phyloP scores from a whole-genome alignment of 2,797 vertebrate genomes.

The Cetoscarus ocellatus region DNA sequence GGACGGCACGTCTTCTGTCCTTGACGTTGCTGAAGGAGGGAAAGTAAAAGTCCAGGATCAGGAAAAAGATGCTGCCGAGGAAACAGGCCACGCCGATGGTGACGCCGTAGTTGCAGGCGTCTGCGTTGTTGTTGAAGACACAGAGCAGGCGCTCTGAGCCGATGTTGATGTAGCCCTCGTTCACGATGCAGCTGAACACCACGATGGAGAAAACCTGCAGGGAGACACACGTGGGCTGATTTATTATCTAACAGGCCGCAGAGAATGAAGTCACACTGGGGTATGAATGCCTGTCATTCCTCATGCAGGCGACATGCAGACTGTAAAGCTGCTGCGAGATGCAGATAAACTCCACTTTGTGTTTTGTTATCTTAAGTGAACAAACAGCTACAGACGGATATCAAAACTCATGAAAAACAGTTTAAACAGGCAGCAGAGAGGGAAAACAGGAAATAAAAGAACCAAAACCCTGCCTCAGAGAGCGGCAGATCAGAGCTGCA shows the following conservation, averaged over 20 bases:
- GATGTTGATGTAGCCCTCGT: slow-evolving; percentile 95
- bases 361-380: background rate
- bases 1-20: slow-evolving; percentile 90
- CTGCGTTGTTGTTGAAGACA: slow-evolving; percentile 92
- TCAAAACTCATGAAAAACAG: background rate
- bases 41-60: slow-evolving; percentile 92
- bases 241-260: slow-evolving; percentile 46
- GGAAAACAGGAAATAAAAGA: background rate
- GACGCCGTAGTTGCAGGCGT: slow-evolving; percentile 94
- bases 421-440: background rate
- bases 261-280: slow-evolving; percentile 55
- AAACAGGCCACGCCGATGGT: slow-evolving; percentile 92
- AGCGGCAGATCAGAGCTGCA: background rate
- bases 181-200: slow-evolving; percentile 95
- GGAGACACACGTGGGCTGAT: background rate
- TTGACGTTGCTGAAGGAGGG: slow-evolving; percentile 95
- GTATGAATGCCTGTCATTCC: slow-evolving; percentile 50
- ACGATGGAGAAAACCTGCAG: slow-evolving; percentile 89
- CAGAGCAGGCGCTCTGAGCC: slow-evolving; percentile 89
- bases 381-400: background rate
- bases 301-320: slow-evolving; percentile 22
- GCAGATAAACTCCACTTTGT: background rate
- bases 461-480: background rate
- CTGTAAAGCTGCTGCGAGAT: background rate
- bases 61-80: slow-evolving; percentile 90